Base-by-base conservation (phyloP, 1,140 invertebrate genomes). In the Chironomus tepperi region DNA sequence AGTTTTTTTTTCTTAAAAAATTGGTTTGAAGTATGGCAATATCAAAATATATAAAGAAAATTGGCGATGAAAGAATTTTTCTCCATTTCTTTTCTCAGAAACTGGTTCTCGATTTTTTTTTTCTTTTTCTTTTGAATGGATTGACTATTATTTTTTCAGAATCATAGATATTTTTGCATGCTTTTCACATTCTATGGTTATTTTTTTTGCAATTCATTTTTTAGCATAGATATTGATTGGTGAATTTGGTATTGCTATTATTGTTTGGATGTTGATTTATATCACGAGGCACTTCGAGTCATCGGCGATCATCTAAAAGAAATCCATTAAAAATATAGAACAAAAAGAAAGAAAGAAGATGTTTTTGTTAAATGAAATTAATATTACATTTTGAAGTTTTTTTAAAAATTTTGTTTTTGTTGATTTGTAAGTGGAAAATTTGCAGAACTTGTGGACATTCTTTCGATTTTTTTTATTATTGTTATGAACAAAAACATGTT, bases 261-360 rank as follows among this genome's bases (percentile, higher is more conserved):
- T 73, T 73, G 24, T 73, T 73, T 16, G 10, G 34, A 21, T 73
- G 24, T 7, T 73, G 34, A 18, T 18, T 73, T 70, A 70, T 16
- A 74, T 76, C 75, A 72, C 75, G 75, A 76, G 75, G 75, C 75
- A 76, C 67, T 76, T 73, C 75, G 42, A 74, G 75, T 76, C 75
- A 76, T 76, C 75, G 75, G 16, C 75, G 74, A 73, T 76, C 75
- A 47, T 76, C 75, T 76, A 18, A 70, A 21, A 70, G 8, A 18
- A 7, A 19, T 70, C 65, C 16, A 70, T 70, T 67, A 10, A 18
- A 70, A 34, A 34, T 1, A 9, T 70, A 70, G 65, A 15, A 70
- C 3, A 70, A 19, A 70, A 70, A 70, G 65, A 70, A 70, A 70
- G 65, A 70, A 19, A 70, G 19, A 70, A 19, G 65, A 67, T 16